Evolutionary conservation across 64 coral and sea anemone genomes (phyloP), one percentile per base, ranked within the genome.

Genomic region (Stylophora pistillata): DNA sequence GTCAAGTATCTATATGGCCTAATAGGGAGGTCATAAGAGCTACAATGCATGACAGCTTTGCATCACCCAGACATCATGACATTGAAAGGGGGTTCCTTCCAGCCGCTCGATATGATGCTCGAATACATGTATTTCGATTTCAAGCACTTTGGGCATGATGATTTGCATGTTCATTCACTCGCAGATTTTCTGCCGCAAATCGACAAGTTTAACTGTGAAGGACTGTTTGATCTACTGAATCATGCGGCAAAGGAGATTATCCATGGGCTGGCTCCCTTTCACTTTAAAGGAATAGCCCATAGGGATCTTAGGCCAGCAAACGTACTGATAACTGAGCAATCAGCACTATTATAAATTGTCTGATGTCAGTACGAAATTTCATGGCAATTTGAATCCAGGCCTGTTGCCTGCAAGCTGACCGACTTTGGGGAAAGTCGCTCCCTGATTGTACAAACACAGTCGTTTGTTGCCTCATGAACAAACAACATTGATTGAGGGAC

Each of bases 371-470:
- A 72, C 13, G 70, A 72, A 72, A 62, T 83, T 47, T 0, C 32
- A 3, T 5, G 23, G 33, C 58, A 83, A 33, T 74, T 41, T 74
- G 14, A 74, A 13, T 74, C 72, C 31, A 34, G 74, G 23, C 74
- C 74, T 6, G 21, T 56, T 55, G 37, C 25, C 30, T 77, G 74
- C 23, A 77, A 77, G 15, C 74, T 86, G 14, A 37, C 82, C 13
- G 53, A 86, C 25, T 86, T 86, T 86, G 82, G 82, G 27, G 53
- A 86, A 30, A 86, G 82, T 29, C 82, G 53, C 11, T 86, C 66
- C 17, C 23, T 52, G 33, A 9, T 71, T 70, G 18, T 86, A 13
- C 87, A 89, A 34, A 86, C 53, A 6, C 3, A 86, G 53, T 65
- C 63, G n/a, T 16, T 86, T 70, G 16, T 86, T 41, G 82, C 82